Base-by-base conservation (phyloP, 2,888 invertebrate species). In the Chydorus sphaericus region DNA sequence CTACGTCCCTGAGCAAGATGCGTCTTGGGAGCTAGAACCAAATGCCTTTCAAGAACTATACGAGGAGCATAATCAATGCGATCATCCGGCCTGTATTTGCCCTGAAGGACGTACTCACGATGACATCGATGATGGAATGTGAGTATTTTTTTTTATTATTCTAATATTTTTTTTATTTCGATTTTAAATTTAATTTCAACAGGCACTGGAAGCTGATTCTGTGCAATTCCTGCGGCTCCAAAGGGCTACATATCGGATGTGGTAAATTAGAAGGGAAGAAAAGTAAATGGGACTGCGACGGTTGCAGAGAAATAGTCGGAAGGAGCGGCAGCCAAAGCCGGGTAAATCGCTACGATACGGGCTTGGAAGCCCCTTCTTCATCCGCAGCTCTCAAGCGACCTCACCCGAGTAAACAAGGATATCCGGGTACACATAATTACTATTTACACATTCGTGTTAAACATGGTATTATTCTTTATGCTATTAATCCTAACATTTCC, bases 1-100 rank as follows among this genome's bases (percentile, higher is more conserved):
- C 59, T 85, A 80, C 58, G 78, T 90, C 39, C 89, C 89, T 0
- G 81, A 86, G 63, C 77, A 82, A 85, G 89, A 89, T 67, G 89
- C 89, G 0, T 78, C 83, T 0, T 90, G 89, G 90, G 89, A 90
- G 65, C 64, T 77, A 11, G 81, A 77, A 59, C 83, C 83, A 2
- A 78, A 83, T 64, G 87, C 88, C 0, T 89, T 77, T 68, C 73
- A 77, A 0, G 87, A 85, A 58, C 75, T 87, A 38, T 71, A 80
- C 20, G 77, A 80, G 58, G 68, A 83, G 1, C 77, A 79, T 3
- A 66, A 75, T 6, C 61, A 64, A 0, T 90, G 90, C 65, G 75
- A 77, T 44, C 78, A 80, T 0, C 37, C 60, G 0, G 60, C 60
- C 0, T 90, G 89, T 66, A 36, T 63, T 0, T 83, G 83, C 66